phyloP scores from a whole-genome alignment of 1,140 invertebrate genomes.

The Doryteuthis pealeii region DNA sequence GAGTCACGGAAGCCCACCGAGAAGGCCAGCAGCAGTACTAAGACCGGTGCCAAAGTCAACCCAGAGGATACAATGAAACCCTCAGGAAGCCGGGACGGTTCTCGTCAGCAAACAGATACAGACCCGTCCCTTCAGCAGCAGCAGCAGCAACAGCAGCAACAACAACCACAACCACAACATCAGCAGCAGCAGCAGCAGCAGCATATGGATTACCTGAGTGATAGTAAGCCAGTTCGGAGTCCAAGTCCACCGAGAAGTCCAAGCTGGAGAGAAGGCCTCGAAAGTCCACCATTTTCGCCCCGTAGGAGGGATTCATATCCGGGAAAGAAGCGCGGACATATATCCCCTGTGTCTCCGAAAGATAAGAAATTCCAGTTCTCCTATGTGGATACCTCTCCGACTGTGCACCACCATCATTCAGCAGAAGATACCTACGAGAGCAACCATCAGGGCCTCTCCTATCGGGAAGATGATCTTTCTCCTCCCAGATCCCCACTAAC shows the following conservation, averaged over 20 bases:
- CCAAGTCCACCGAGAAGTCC: constrained; percentile 49
- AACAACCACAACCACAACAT: constrained; percentile 10
- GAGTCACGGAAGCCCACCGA: background rate
- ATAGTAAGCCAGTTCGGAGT: constrained; percentile 37
- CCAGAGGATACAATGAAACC: background rate
- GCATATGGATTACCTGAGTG: constrained; percentile 22
- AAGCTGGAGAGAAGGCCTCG: constrained; percentile 52
- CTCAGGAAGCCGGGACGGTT: too few species aligned
- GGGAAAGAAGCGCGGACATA: constrained; percentile 40
- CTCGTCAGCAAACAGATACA: too few species aligned
- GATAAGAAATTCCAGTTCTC: constrained; percentile 45
- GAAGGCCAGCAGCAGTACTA: background rate
- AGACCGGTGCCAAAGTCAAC: background rate
- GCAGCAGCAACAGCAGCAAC: background rate
- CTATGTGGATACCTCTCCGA: constrained; percentile 48
- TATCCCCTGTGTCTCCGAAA: constrained; percentile 43
- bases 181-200: background rate
- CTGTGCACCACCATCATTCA: constrained; percentile 40
- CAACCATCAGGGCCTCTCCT: background rate
- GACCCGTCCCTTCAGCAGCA: too few species aligned
- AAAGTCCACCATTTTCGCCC: constrained; percentile 54
- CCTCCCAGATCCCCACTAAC: constrained; percentile 41
- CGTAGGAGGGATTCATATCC: constrained; percentile 49
- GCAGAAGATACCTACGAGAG: constrained; percentile 39
- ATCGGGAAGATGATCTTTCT: constrained; percentile 5